phyloP scores from a whole-genome alignment of 64 coral and sea anemone species.

The Astreopora myriophthalma region DNA sequence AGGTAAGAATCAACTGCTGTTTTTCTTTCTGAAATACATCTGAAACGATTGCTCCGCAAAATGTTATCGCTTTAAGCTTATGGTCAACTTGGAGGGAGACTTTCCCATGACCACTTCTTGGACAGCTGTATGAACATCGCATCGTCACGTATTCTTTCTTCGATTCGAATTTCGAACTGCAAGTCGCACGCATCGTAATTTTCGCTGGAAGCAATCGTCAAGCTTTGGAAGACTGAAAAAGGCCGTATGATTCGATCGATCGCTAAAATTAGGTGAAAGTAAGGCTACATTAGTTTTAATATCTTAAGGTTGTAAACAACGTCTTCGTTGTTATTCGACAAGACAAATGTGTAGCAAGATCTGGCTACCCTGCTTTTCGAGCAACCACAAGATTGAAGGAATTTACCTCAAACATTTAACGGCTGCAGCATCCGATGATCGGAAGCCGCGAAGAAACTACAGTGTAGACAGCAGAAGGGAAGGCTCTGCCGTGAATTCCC shows the following conservation, averaged over 20 bases:
- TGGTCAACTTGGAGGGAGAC: not conserved
- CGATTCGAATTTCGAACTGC: not conserved
- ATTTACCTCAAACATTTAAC: slow-evolving; percentile 13
- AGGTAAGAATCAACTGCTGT: not conserved
- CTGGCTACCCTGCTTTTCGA: not conserved
- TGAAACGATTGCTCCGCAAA: not conserved
- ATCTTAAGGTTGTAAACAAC: not conserved
- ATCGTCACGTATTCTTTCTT: not conserved
- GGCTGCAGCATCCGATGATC: not conserved
- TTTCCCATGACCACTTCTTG: not conserved
- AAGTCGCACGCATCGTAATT: not conserved
- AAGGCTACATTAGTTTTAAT: not conserved
- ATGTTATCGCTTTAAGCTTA: not conserved
- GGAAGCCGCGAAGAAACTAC: slow-evolving; percentile 19
- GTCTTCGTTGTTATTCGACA: not conserved
- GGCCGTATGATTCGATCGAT: not conserved
- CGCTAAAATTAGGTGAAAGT: not conserved
- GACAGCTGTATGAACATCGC: not conserved
- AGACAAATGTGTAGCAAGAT: too few species aligned
- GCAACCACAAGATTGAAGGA: not conserved
- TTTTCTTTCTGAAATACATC: not conserved
- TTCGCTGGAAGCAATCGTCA: not conserved
- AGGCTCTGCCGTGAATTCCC: not conserved
- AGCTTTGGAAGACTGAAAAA: not conserved
- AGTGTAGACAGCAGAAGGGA: not conserved